Base-by-base conservation (phyloP, 1,140 invertebrate species). In the Tenebrio molitor region DNA sequence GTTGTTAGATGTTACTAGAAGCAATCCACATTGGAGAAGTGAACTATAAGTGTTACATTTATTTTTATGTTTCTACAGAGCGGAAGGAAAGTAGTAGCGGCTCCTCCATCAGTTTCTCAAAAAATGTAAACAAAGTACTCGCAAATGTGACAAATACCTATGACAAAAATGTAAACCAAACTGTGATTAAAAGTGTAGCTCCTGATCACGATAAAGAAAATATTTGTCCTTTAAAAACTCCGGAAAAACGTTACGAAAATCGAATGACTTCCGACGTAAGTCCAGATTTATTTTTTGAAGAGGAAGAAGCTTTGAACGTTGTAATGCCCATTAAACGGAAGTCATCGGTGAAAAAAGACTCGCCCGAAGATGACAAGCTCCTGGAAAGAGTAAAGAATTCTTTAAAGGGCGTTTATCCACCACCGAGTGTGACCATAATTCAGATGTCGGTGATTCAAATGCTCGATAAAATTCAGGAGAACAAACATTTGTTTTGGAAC, bases 361-460 rank as follows among this genome's bases (percentile, higher is more conserved):
- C 62, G 25, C 33, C 21, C 5, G 17, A 70, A 21, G 82, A 83
- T 74, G 23, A 69, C 8, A 77, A 68, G 53, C 44, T 83, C 19
- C 63, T 82, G 10, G 81, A 78, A 50, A 77, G 81, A 14, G 82
- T 84, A 39, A 78, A 86, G 82, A 83, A 84, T 80, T 82, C 79
- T 10, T 77, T 88, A 16, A 85, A 84, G 70, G 90, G 90, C 1
- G 84, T 92, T 0, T 82, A 88, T 23, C 91, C 90, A 23, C 91
- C 90, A 23, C 89, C 90, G 6, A 89, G 87, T 46, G 84, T 90
- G 4, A 91, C 90, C 4, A 88, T 86, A 19, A 83, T 87, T 36
- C 87, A 88, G 58, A 85, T 85, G 46, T 87, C 89, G 78, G 88
- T 87, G 7, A 81, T 79, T n/a, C 88, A 91, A 76, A 90, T 91